Conservation (phyloP, 2,113 vertebrate genomes). For the Xenus cinereus region DNA sequence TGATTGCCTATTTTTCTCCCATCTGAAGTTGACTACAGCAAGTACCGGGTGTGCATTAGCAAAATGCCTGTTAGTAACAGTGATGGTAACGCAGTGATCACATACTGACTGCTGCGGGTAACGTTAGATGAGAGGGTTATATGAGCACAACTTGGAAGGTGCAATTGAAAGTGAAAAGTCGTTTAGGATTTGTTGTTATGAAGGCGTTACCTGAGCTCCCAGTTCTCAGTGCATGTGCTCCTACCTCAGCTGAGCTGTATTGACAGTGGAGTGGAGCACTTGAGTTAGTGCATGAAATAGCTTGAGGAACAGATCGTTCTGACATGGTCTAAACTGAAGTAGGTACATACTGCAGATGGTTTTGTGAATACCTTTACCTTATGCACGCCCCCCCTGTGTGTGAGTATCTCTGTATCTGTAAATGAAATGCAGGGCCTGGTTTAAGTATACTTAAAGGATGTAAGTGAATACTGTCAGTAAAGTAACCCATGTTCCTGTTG, state of each 20-base stretch:
- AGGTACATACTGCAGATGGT: neutral
- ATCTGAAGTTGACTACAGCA: neutral
- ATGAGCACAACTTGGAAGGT: neutral
- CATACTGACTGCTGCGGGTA: neutral
- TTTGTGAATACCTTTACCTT: neutral
- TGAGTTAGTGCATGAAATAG: neutral
- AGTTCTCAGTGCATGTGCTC: neutral
- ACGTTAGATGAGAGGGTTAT: neutral
- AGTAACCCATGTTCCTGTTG: neutral
- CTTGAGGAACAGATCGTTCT: neutral
- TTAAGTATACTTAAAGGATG: neutral
- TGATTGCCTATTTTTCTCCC: neutral
- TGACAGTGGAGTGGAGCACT: neutral
- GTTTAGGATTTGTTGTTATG: neutral
- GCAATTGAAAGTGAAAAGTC: conserved; percentile 25
- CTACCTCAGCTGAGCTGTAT: neutral
- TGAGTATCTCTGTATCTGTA: neutral
- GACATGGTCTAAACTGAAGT: neutral
- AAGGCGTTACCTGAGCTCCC: neutral
- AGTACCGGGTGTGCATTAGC: neutral
- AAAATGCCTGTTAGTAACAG: neutral
- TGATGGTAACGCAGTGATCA: neutral
- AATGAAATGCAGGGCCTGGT: neutral
- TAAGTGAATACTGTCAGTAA: rapidly evolving
- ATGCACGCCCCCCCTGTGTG: neutral